Base-by-base conservation (phyloP, 2,113 vertebrate species). In the Amphiprion ocellaris region DNA sequence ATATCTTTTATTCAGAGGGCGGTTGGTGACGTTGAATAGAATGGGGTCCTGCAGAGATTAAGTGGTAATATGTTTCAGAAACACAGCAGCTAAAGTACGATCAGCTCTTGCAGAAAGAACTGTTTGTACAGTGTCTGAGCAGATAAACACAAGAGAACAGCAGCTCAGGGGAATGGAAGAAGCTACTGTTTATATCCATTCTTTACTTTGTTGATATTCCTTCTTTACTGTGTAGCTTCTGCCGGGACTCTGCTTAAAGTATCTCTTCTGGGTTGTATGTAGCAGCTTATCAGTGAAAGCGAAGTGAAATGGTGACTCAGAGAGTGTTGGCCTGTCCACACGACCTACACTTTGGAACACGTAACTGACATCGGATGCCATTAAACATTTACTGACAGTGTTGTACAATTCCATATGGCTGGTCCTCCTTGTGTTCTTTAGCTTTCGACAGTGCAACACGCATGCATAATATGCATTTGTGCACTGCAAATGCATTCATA, bases 1-100 rank as follows among this genome's bases (percentile, higher is more conserved):
- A 81, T 82, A 83, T 86, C 62, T 87, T 91, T 87, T 89, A 90
- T 90, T 87, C 66, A 84, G 46, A 77, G 52, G 82, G 50, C 28
- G 79, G 84, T 82, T 85, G 87, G 69, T 63, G 61, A 62, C 21
- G 59, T 87, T 89, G 63, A 84, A 89, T 58, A 72, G 41, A 26
- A 24, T 4, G 16, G 16, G 74, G 49, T 77, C 53, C 77, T 60
- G 68, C 62, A 63, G 58, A 70, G 69, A 85, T 81, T 59, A 72
- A 81, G 66, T 46, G 49, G 69, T 49, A 54, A 55, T 50, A 69
- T 53, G 66, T 77, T 44, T 33, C 39, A 58, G 53, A 65, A 41
- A 68, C 4, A 24, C 19, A 62, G 61, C 24, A 50, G 59, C 39
- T 26, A 50, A 74, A 37, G 56, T 47, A 58, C 10, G 49, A 73